Conservation (phyloP, 2,888 invertebrate genomes). For the Pocota personata region DNA sequence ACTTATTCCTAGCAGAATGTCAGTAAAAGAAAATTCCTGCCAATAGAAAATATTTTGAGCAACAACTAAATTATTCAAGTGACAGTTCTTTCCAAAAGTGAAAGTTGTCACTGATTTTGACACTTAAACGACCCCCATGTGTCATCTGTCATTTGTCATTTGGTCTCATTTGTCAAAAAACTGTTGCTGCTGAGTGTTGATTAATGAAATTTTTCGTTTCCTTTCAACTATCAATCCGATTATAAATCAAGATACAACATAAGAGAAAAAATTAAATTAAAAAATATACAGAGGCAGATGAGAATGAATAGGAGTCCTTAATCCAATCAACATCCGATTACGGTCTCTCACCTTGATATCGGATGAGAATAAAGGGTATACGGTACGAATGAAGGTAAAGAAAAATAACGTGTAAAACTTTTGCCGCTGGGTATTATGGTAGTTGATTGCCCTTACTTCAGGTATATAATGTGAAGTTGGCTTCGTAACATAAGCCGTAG, state of each 20-base stretch:
- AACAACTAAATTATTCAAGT: slow-evolving; percentile 15
- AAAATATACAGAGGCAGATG: slow-evolving; percentile 13
- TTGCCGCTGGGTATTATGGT: slow-evolving; percentile 17
- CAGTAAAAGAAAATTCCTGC: neutral
- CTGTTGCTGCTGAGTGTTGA: slow-evolving; percentile 47
- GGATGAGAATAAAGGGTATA: neutral
- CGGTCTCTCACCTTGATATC: slow-evolving; percentile 57
- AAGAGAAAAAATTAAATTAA: slow-evolving; percentile 5
- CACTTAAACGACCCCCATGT: slow-evolving; percentile 22
- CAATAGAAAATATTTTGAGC: slow-evolving; percentile 4
- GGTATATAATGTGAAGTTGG: slow-evolving; percentile 19
- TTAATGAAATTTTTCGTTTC: slow-evolving; percentile 36
- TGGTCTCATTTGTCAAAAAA: slow-evolving; percentile 37
- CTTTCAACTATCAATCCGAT: slow-evolving; percentile 37
- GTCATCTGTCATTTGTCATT: slow-evolving; percentile 50
- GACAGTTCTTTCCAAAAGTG: neutral
- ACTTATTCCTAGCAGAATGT: slow-evolving; percentile 24
- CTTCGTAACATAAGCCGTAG: slow-evolving; percentile 24
- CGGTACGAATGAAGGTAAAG: neutral
- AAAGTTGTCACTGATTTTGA: slow-evolving; percentile 43
- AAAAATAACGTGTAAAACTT: slow-evolving; percentile 12
- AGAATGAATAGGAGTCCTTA: slow-evolving; percentile 46
- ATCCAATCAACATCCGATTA: slow-evolving; percentile 70
- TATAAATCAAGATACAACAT: slow-evolving; percentile 22
- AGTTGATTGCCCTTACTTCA: slow-evolving; percentile 1